phyloP scores from a whole-genome alignment of 2,113 vertebrate genomes.

The Neolamprologus ventralis region DNA sequence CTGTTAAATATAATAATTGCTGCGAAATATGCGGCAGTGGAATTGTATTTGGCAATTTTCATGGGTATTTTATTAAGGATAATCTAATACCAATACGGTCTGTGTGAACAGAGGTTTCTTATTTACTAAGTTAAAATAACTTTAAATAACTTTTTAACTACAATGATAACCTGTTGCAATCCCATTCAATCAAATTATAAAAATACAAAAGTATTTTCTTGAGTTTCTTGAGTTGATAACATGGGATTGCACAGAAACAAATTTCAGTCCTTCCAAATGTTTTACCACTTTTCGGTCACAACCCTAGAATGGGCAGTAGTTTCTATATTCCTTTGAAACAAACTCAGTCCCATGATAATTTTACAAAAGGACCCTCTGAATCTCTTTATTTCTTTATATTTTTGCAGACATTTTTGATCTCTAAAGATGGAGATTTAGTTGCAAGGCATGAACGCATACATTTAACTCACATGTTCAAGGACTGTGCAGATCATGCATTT shows the following conservation, averaged over 20 bases:
- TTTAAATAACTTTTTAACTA: background rate
- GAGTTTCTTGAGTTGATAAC: background rate
- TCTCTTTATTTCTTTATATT: background rate
- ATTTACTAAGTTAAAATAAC: background rate
- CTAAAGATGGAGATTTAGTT: slow-evolving; percentile 23
- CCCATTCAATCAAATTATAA: background rate
- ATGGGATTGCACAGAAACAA: background rate
- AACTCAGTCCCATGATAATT: background rate
- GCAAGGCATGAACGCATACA: slow-evolving; percentile 25
- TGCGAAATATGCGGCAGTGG: background rate
- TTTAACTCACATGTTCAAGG: slow-evolving; percentile 1
- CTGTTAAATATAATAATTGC: background rate
- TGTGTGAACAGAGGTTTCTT: background rate
- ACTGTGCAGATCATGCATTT: background rate
- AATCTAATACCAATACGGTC: background rate
- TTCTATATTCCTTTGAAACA: background rate
- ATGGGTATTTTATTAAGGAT: background rate
- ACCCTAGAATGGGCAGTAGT: background rate
- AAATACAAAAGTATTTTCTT: background rate
- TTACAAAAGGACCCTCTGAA: background rate
- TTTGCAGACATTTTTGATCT: slow-evolving; percentile 15
- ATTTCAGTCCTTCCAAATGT: background rate
- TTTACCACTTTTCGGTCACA: background rate
- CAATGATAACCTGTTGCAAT: background rate
- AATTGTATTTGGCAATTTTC: background rate